A percentile compares a stretch with the other conserved stretches of the same genome.
phyloP scores from a whole-genome alignment of 2,797 vertebrate genomes.

The Coilia nasus region DNA sequence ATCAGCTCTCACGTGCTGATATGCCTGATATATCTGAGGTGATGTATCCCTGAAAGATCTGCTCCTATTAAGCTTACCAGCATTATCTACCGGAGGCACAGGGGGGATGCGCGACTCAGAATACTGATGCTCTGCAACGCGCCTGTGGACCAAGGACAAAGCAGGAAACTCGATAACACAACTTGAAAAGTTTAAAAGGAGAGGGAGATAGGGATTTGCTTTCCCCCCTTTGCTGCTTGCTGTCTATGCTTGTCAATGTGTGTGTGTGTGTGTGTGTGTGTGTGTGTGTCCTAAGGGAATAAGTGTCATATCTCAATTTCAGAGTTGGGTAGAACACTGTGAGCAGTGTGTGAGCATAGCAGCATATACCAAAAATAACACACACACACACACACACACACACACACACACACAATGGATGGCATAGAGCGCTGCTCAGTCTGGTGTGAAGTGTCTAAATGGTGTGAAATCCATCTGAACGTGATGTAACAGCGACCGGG shows the following conservation, averaged over 20 bases:
- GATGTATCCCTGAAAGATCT: too few species aligned
- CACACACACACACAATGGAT: slow-evolving; percentile 23
- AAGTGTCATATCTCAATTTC: slow-evolving; percentile 20
- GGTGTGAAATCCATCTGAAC: slow-evolving; percentile 35
- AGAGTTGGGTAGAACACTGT: neutral
- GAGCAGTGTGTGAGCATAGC: slow-evolving; percentile 16
- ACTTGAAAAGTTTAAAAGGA: neutral
- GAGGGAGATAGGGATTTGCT: neutral
- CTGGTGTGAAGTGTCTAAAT: slow-evolving; percentile 43
- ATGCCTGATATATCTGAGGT: too few species aligned
- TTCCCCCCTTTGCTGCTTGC: neutral
- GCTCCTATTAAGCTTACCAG: neutral
- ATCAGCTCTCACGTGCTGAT: too few species aligned
- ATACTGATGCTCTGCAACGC: neutral
- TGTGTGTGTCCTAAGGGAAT: slow-evolving; percentile 7
- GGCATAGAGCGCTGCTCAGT: slow-evolving; percentile 21
- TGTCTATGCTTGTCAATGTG: neutral
- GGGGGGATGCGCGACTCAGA: neutral
- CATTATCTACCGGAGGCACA: neutral
- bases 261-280: neutral
- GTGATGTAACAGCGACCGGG: neutral
- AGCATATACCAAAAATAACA: neutral
- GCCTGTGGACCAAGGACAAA: neutral
- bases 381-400: slow-evolving; percentile 2
- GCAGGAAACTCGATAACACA: neutral